Conservation (phyloP, 2,888 invertebrate genomes). For the Brachyptera risi region DNA sequence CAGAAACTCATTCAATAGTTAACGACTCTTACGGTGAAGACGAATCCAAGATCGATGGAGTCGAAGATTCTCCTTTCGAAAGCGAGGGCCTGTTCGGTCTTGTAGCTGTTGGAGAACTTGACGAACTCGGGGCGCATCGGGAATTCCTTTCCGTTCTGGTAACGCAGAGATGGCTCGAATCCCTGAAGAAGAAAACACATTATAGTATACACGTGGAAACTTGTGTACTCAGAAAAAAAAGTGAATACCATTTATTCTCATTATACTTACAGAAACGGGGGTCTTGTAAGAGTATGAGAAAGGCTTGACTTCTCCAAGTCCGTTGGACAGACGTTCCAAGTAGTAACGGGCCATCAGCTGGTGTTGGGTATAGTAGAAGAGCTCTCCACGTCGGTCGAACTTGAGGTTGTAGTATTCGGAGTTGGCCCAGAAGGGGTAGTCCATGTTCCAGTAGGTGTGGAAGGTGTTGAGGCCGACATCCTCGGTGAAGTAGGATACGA, state of each 20-base stretch:
- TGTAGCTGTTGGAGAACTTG: constrained; percentile 43
- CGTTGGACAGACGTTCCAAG: constrained; percentile 68
- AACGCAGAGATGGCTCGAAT: constrained; percentile 53
- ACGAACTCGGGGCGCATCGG: constrained; percentile 43
- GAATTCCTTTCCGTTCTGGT: constrained; percentile 59
- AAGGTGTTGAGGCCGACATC: constrained; percentile 64
- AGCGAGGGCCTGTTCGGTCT: constrained; percentile 5
- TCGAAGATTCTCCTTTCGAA: constrained; percentile 55
- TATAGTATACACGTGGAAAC: no score
- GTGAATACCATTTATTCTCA: no score
- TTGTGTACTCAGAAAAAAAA: no score
- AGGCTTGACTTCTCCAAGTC: constrained; percentile 60
- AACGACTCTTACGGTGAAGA: constrained; percentile 36
- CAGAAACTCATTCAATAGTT: no score
- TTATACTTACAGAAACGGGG: constrained; percentile 14
- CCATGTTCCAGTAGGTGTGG: constrained; percentile 61
- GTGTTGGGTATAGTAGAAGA: constrained; percentile 58
- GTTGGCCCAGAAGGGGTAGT: constrained; percentile 61
- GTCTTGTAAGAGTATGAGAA: constrained; percentile 39
- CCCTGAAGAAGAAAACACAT: background rate
- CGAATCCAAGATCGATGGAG: constrained; percentile 54
- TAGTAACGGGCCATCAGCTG: constrained; percentile 67
- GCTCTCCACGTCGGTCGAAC: constrained; percentile 45
- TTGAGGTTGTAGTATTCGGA: constrained; percentile 44
- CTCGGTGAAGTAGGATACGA: constrained; percentile 62